Percentiles rank a stretch among this genome's conserved stretches.
Evolutionary conservation across 2,113 vertebrate genomes (phyloP).

Genomic region (Falco punctatus): DNA sequence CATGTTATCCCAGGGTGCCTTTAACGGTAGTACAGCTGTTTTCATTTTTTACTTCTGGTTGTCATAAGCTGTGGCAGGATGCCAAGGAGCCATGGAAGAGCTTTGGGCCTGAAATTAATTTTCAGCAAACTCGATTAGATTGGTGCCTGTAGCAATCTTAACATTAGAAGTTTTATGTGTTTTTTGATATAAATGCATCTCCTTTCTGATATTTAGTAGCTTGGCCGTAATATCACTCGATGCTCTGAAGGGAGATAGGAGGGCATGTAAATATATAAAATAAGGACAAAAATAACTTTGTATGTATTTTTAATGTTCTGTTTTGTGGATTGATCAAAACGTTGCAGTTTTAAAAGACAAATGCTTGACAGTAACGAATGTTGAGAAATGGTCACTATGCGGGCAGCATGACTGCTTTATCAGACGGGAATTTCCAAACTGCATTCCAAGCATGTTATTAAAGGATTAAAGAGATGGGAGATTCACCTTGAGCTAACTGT

Average conservation of each 20-base stretch:
- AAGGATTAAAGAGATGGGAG: neutral
- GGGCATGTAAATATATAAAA: neutral
- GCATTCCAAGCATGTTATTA: constrained; percentile 18
- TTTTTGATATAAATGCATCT: neutral
- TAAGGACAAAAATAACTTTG: neutral
- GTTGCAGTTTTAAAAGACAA: neutral
- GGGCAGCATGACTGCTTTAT: neutral
- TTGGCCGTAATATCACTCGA: neutral
- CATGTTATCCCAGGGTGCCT: neutral
- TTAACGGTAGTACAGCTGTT: constrained; percentile 7
- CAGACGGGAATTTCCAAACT: neutral
- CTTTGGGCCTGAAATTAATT: neutral
- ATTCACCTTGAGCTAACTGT: constrained; percentile 27
- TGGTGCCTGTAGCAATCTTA: fast-evolving
- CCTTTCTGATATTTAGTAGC: neutral
- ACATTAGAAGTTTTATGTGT: neutral
- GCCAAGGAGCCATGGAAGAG: neutral
- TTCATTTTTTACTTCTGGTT: constrained; percentile 9
- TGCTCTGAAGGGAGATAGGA: neutral
- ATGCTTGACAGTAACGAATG: neutral
- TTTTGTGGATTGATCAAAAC: neutral
- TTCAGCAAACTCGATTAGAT: neutral
- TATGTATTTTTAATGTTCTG: neutral
- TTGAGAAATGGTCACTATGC: neutral
- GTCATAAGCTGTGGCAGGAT: neutral